These are phyloP conservation scores for Larimichthys crocea DNA, from an alignment of 2,113 vertebrate genomes.

Conservation along the genomic window DNA sequence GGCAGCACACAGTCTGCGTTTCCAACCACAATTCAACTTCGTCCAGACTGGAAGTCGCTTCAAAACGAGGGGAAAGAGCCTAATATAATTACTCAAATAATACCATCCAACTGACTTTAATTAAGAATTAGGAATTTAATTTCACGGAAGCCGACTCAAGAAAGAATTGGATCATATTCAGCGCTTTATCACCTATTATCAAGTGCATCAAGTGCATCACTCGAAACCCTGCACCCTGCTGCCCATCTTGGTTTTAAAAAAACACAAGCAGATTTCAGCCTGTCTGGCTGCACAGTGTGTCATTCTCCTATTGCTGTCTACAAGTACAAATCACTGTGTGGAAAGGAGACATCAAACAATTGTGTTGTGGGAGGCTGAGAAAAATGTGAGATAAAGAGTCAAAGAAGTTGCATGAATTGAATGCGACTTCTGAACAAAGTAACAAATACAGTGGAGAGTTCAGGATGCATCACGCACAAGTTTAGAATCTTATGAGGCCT, in stretches of 20 bases:
- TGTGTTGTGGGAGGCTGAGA: background rate
- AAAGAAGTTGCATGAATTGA: slow-evolving; percentile 23
- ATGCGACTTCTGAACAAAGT: slow-evolving; percentile 16
- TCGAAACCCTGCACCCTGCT: slow-evolving; percentile 40
- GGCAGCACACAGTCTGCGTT: background rate
- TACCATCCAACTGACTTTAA: slow-evolving; percentile 63
- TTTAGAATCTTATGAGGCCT: slow-evolving; percentile 12
- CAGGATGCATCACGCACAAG: slow-evolving; percentile 18
- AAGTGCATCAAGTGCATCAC: slow-evolving; percentile 54
- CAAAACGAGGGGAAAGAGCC: slow-evolving; percentile 30
- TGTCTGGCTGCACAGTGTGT: slow-evolving; percentile 6
- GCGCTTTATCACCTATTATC: slow-evolving; percentile 48
- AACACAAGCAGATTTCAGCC: slow-evolving; percentile 27
- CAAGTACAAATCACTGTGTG: slow-evolving; percentile 30
- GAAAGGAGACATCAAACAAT: slow-evolving; percentile 44
- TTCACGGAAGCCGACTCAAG: slow-evolving; percentile 51
- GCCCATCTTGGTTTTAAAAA: slow-evolving; percentile 24
- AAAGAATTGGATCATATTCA: slow-evolving; percentile 49
- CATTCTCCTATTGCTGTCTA: slow-evolving; percentile 20
- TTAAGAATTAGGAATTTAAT: slow-evolving; percentile 66
- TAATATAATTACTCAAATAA: slow-evolving; percentile 51
- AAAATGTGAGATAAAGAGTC: slow-evolving; percentile 35
- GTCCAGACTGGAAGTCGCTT: slow-evolving; percentile 35
- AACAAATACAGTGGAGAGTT: background rate
- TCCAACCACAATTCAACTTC: slow-evolving; percentile 14